A percentile compares a stretch with the other conserved stretches of the same genome.
Evolutionary conservation across 2,113 vertebrate genomes (phyloP).

Genomic region (Lophura nycthemera): DNA sequence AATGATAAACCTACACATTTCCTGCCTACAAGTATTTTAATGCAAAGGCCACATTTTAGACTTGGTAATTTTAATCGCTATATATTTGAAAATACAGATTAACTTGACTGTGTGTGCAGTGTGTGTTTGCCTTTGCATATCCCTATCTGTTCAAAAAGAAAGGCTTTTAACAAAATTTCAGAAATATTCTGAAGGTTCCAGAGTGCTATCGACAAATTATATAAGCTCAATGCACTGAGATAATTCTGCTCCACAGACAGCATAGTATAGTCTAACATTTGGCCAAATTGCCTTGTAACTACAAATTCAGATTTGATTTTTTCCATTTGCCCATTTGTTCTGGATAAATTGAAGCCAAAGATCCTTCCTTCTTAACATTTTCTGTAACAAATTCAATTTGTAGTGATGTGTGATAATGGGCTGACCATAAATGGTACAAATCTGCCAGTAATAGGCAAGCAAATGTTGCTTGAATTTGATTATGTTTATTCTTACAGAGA

Average conservation of each 20-base stretch:
- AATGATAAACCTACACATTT: neutral
- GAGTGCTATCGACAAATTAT: neutral
- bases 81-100: neutral
- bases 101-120: neutral
- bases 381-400: slow-evolving; percentile 70
- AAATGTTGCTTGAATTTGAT: slow-evolving; percentile 62
- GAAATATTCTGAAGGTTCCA: neutral
- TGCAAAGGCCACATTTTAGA: neutral
- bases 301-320: slow-evolving; percentile 53
- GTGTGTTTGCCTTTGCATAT: neutral
- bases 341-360: slow-evolving; percentile 62
- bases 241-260: slow-evolving; percentile 9
- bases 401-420: slow-evolving; percentile 15
- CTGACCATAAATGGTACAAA: slow-evolving; percentile 59
- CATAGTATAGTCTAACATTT: slow-evolving; percentile 12
- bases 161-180: neutral
- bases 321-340: slow-evolving; percentile 59
- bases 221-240: neutral
- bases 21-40: neutral
- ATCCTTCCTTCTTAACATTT: slow-evolving; percentile 55
- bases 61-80: neutral
- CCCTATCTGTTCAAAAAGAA: neutral
- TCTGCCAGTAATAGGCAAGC: slow-evolving; percentile 54
- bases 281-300: slow-evolving; percentile 52
- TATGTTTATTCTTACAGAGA: slow-evolving; percentile 29